These are phyloP conservation scores for Callaeas wilsoni DNA, from an alignment of 2,113 vertebrate genomes.

Conservation along the genomic window DNA sequence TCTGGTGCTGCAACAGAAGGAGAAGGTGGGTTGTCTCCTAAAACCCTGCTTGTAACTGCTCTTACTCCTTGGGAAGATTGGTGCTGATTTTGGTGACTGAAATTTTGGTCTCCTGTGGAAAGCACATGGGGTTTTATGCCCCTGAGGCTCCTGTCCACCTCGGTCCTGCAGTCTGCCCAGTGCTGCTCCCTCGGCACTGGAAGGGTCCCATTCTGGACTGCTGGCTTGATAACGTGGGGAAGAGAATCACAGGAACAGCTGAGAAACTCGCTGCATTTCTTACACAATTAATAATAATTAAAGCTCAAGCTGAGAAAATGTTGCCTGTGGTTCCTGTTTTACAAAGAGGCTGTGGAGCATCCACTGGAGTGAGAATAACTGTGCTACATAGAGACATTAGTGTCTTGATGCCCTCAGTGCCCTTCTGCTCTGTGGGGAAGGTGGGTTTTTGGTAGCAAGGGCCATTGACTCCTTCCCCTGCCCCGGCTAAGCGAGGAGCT, in stretches of 20 bases:
- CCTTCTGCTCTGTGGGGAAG: fast-evolving
- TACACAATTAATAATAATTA: background rate
- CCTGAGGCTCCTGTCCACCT: background rate
- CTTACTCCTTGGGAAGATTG: background rate
- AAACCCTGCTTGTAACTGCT: background rate
- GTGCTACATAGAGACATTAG: fast-evolving
- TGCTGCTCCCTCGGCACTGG: background rate
- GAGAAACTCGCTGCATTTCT: background rate
- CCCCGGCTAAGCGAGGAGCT: fast-evolving
- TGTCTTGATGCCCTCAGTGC: no score
- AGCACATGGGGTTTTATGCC: background rate
- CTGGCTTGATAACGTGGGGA: background rate
- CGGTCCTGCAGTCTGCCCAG: background rate
- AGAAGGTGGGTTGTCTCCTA: background rate
- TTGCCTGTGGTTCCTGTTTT: background rate
- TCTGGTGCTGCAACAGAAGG: background rate
- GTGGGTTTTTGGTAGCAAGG: background rate
- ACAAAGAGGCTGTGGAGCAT: background rate
- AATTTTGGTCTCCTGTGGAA: background rate
- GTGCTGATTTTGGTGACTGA: background rate
- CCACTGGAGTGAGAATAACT: background rate
- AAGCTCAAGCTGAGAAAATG: background rate
- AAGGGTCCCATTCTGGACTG: background rate
- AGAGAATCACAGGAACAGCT: background rate
- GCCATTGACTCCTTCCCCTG: background rate